A percentile compares a stretch with the other conserved stretches of the same genome.
phyloP scores from a whole-genome alignment of 1,140 invertebrate genomes.

The Trypoxylus dichotomus region DNA sequence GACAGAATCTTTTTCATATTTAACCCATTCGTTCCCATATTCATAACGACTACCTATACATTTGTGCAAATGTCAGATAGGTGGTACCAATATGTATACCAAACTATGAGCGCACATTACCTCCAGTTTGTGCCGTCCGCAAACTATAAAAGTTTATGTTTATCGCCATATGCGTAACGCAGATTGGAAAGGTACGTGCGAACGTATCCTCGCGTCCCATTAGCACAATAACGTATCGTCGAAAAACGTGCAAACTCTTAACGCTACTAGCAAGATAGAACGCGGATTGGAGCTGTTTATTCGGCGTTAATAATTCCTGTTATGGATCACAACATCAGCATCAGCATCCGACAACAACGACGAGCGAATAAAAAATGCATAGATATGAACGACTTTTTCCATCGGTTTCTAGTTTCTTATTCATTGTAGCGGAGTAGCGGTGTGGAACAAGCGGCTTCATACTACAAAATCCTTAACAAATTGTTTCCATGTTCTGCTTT shows the following conservation, averaged over 20 bases:
- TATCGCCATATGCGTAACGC: too few relatives aligned
- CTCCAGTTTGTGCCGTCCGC: too few relatives aligned
- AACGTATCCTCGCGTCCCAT: background rate
- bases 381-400: constrained; percentile 11
- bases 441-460: background rate
- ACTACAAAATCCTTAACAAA: background rate
- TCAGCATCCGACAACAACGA: background rate
- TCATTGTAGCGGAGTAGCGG: constrained; percentile 8
- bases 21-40: too few relatives aligned
- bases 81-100: too few relatives aligned
- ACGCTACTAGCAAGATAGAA: background rate
- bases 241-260: background rate
- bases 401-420: constrained; percentile 21
- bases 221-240: background rate
- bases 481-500: constrained; percentile 19
- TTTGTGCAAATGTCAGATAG: too few relatives aligned
- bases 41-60: too few relatives aligned
- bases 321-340: constrained; percentile 19
- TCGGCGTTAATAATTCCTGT: constrained; percentile 9
- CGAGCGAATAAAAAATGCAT: background rate
- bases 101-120: too few relatives aligned
- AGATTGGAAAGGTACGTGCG: too few relatives aligned
- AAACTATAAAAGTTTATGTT: too few relatives aligned
- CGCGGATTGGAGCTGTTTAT: background rate
- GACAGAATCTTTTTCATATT: too few relatives aligned